Evolutionary conservation across 2,888 invertebrate species (phyloP).

Genomic region (Lepeophtheirus nordmannii): DNA sequence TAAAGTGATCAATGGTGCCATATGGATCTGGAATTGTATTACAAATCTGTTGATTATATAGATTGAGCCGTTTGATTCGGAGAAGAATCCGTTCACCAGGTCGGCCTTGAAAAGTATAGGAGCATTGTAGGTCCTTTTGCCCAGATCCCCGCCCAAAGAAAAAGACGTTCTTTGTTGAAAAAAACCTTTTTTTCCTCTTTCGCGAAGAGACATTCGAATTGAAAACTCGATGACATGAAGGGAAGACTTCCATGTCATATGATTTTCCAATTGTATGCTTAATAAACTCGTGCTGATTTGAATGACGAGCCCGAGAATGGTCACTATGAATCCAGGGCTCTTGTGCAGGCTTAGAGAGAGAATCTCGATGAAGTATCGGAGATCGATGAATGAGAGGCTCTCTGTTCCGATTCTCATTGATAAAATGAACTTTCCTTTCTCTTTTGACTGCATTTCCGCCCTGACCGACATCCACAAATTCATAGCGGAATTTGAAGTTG

Average conservation of each 20-base stretch:
- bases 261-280: neutral
- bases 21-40: neutral
- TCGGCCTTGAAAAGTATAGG: conserved; percentile 56
- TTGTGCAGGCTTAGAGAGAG: neutral
- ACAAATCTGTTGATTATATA: neutral
- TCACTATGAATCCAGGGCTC: neutral
- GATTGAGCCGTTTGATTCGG: neutral
- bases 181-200: conserved; percentile 44
- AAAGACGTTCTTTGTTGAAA: conserved; percentile 62
- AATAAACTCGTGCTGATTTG: neutral
- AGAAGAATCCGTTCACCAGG: conserved; percentile 37
- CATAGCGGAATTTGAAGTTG: conserved; percentile 55
- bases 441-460: conserved; percentile 25
- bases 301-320: neutral
- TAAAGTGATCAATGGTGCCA: neutral
- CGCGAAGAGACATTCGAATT: conserved; percentile 24
- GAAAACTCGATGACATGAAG: conserved; percentile 28
- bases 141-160: conserved; percentile 61
- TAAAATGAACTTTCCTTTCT: conserved; percentile 7
- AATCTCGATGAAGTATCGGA: neutral
- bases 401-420: neutral
- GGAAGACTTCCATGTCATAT: neutral
- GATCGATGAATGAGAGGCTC: conserved; percentile 1
- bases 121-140: conserved; percentile 55
- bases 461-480: conserved; percentile 50